A percentile compares a stretch with the other conserved stretches of the same genome.
Evolutionary conservation across 2,113 vertebrate genomes (phyloP).

Genomic region (Gymnocephalus cernua): DNA sequence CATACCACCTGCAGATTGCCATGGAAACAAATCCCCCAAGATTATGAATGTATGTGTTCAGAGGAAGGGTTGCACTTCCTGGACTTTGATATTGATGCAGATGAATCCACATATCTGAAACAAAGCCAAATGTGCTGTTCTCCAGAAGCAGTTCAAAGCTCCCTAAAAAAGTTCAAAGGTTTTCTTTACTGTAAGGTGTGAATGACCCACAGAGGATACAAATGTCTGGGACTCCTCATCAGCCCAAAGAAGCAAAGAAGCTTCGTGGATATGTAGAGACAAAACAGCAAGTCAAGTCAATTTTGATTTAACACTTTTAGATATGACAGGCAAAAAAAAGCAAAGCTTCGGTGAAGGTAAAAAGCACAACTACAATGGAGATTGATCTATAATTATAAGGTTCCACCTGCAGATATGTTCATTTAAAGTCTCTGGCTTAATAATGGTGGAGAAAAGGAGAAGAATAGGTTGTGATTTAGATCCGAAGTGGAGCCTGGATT

Average conservation of each 20-base stretch:
- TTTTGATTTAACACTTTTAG: constrained; percentile 1
- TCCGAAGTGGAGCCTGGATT: constrained; percentile 9
- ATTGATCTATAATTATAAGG: constrained; percentile 19
- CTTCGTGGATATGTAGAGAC: background rate
- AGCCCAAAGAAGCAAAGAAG: background rate
- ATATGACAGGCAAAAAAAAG: constrained; percentile 7
- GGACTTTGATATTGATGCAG: constrained; percentile 13
- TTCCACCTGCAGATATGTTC: background rate
- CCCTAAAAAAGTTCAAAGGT: constrained; percentile 14
- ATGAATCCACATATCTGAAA: background rate
- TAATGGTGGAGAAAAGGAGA: background rate
- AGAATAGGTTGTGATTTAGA: background rate
- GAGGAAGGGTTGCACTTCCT: background rate
- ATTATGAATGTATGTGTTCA: background rate
- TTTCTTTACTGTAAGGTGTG: constrained; percentile 8
- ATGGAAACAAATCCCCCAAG: too few relatives aligned
- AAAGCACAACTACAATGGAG: background rate
- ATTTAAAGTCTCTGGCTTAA: background rate
- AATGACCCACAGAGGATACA: constrained; percentile 9
- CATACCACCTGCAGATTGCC: constrained; percentile 9
- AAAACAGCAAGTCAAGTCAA: background rate
- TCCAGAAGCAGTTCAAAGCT: constrained; percentile 14
- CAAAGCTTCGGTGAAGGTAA: background rate
- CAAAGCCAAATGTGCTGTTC: background rate
- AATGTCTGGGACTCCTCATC: background rate